Percentiles rank a stretch among this genome's conserved stretches.
phyloP scores from a whole-genome alignment of 2,797 vertebrate genomes.

The Bufotes viridis region DNA sequence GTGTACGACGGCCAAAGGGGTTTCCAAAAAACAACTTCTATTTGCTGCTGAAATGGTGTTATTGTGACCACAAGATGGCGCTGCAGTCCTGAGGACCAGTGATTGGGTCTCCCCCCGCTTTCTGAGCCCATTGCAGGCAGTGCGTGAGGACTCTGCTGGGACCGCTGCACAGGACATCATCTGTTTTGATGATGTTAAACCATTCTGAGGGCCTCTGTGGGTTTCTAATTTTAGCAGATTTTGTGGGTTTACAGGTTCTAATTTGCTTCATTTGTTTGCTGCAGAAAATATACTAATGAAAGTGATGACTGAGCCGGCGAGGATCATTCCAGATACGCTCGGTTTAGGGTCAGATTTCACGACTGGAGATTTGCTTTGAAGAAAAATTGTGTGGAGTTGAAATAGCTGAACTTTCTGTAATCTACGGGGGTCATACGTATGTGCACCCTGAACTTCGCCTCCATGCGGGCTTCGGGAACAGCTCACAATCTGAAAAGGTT shows the following conservation, averaged over 20 bases:
- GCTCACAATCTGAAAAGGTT: not conserved
- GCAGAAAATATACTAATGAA: not conserved
- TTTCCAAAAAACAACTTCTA: not conserved
- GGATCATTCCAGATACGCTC: not conserved
- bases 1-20: not conserved
- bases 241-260: not conserved
- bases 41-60: not conserved
- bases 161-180: not conserved
- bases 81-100: not conserved
- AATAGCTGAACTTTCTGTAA: not conserved
- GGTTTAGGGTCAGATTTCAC: not conserved
- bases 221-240: not conserved
- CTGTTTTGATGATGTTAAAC: not conserved
- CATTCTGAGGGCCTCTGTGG: not conserved
- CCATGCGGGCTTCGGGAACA: not conserved
- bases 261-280: constrained; percentile 9
- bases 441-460: not conserved
- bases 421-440: not conserved
- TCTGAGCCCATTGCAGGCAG: not conserved
- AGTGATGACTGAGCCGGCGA: not conserved
- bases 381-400: not conserved
- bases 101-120: not conserved
- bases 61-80: constrained; percentile 43
- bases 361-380: not conserved
- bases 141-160: not conserved